Evolutionary conservation across 1,140 invertebrate species (phyloP).

Genomic region (Anastrepha ludens): DNA sequence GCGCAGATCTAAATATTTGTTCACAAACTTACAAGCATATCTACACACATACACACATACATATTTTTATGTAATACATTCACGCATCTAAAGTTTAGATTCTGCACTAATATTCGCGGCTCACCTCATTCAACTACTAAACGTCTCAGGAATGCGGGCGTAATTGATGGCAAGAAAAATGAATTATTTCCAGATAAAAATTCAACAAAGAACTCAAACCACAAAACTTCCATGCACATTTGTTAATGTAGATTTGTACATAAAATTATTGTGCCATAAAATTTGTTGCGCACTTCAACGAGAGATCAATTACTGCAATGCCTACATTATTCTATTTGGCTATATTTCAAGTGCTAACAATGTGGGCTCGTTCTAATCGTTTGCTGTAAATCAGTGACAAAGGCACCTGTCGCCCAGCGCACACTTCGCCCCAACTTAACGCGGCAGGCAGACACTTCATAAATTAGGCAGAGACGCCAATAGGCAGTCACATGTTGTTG

Average conservation of each 20-base stretch:
- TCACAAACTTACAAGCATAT: background rate
- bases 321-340: background rate
- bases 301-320: conserved; percentile 19
- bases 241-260: background rate
- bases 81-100: too few species aligned
- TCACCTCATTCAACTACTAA: background rate
- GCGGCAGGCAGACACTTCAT: conserved; percentile 10
- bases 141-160: background rate
- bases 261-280: background rate
- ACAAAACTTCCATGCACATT: background rate
- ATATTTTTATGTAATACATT: too few species aligned
- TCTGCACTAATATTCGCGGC: too few species aligned
- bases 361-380: conserved; percentile 4
- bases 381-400: conserved; percentile 8
- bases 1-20: conserved; percentile 29
- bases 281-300: conserved; percentile 1
- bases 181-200: background rate
- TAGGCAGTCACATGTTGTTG: background rate
- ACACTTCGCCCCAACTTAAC: background rate
- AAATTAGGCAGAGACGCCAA: conserved; percentile 21
- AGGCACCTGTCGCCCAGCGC: background rate
- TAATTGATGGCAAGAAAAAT: background rate
- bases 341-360: conserved; percentile 31
- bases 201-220: conserved; percentile 22
- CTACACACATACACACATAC: too few species aligned